Base-by-base conservation (phyloP, 1,140 invertebrate species). In the Solenopsis fugax region DNA sequence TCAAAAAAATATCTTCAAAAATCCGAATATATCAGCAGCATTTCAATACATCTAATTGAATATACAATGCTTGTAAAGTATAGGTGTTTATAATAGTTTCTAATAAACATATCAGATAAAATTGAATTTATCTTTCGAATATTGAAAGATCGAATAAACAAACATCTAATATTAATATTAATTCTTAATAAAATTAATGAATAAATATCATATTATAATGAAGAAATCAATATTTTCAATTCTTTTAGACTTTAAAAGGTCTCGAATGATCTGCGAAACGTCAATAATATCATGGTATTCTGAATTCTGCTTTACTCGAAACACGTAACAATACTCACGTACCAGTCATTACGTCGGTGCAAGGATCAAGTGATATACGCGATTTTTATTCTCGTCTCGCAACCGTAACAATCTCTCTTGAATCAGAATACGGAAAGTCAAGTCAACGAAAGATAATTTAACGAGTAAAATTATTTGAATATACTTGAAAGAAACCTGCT, bases 401-500 rank as follows among this genome's bases (percentile, higher is more conserved):
- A 45, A 78, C 18, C 18, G 16, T 64, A 78, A 65, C 29, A 48
- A 75, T 75, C 24, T 78, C 34, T 37, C 41, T 77, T 62, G 16
- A 77, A n/a, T n/a, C 56, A 48, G 58, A 78, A 76, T 76, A 60
- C 54, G 1, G 9, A 24, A 50, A 34, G 9, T 10, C 2, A 2
- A 34, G 10, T 78, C 76, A 62, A 64, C 16, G 29, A 64, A 78
- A 65, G 64, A 65, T 77, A 69, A 50, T 78, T 78, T 78, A 78
- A 78, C 41, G 45, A 48, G 58, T 6, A 65, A 48, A 45, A 48
- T 76, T 16, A 41, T 62, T 77, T 62, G 1, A 62, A 64, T 45
- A 18, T 54, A 45, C 56, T 77, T 29, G 37, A 41, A 16, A 29
- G 29, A 45, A 24, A 0, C 7, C 58, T 60, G 21, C n/a, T 65